phyloP scores from a whole-genome alignment of 92 coral and sea anemone genomes.

The Actinostola sp. region DNA sequence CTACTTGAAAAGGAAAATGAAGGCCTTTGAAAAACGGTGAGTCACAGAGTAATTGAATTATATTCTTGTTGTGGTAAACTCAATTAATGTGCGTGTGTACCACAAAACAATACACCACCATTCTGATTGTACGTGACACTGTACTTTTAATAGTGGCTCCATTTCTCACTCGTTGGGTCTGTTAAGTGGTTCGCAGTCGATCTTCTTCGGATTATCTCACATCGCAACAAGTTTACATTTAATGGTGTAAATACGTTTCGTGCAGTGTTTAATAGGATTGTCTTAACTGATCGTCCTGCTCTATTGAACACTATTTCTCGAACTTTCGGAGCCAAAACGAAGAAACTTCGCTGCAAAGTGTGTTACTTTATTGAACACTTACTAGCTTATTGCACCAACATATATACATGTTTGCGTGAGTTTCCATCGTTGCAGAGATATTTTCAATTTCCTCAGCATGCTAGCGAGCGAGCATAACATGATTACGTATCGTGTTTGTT shows the following conservation, averaged over 20 bases:
- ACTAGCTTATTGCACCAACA: too few species aligned
- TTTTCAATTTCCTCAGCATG: too few species aligned
- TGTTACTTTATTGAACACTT: too few species aligned
- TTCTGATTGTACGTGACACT: too few species aligned
- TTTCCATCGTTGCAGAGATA: too few species aligned
- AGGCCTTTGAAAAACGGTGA: slow-evolving; percentile 34
- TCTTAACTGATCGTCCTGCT: not conserved
- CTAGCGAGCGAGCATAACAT: too few species aligned
- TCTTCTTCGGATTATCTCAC: not conserved
- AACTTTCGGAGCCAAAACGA: not conserved
- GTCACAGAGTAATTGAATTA: not conserved
- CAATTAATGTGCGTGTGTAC: not conserved
- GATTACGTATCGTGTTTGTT: too few species aligned
- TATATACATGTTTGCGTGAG: too few species aligned
- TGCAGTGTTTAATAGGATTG: slow-evolving; percentile 13
- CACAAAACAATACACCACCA: not conserved
- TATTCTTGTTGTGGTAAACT: not conserved
- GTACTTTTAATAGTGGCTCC: too few species aligned
- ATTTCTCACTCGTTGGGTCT: too few species aligned
- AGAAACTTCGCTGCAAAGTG: too few species aligned
- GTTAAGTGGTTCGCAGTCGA: not conserved
- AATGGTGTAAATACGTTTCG: not conserved
- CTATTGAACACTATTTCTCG: not conserved
- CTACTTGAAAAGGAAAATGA: slow-evolving; percentile 22
- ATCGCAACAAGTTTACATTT: not conserved